Evolutionary conservation across 1,140 invertebrate species (phyloP), one percentile per base, ranked within the genome.

Genomic region (Heliconius hewitsoni): DNA sequence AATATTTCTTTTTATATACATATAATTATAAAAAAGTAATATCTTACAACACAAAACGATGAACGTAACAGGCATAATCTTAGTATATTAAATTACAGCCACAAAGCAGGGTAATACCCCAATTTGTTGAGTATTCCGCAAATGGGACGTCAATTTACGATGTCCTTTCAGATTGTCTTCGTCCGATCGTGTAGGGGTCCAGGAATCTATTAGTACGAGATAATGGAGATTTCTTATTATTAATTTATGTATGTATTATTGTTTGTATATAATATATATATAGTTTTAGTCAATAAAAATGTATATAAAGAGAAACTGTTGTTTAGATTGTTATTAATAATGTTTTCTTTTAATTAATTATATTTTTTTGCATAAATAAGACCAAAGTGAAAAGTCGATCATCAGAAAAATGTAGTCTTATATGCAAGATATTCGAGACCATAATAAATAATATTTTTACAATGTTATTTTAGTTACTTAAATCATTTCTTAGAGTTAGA

Each of bases 71-170:
- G 46, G 23, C 73, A 52, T 74, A 74, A 74, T 50, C 73, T 66
- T 66, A 74, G 30, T 42, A 37, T 74, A 75, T 55, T 75, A 39
- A 27, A 75, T 75, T 42, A 66, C 39, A 11, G 55, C 55, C 73
- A 46, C 34, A 66, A 75, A 75, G 74, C 23, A n/a, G 74, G 60
- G 52, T 75, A 75, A 66, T 39, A 19, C n/a, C 34, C 55, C 74
- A 75, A 60, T 75, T 75, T 75, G 30, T 37, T 39, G 60, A 60
- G 74, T 60, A 66, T 75, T 23, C 74, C 55, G 34, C 73, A 75
- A 75, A 75, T 66, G 34, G 55, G 60, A 60, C 60, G 37, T 75
- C 74, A 75, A 75, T 75, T 75, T 75, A 34, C 52, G 34, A 66
- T 39, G 55, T 75, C 27, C 74, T 42, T 60, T 66, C 60, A 30